Evolutionary conservation across 1,140 invertebrate genomes (phyloP).

Genomic region (Vollenhovia emeryi): DNA sequence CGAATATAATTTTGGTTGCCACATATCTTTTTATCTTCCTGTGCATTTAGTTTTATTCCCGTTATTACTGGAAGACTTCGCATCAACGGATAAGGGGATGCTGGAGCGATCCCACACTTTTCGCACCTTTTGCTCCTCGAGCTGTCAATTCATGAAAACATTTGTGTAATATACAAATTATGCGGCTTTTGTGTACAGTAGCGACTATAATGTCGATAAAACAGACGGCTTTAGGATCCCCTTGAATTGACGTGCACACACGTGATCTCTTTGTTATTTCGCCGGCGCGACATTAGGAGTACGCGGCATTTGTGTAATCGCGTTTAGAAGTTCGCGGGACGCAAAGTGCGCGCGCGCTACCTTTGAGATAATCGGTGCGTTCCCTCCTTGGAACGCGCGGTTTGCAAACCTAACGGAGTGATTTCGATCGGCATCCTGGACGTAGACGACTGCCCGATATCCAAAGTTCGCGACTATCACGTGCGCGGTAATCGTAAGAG

Average conservation of each 20-base stretch:
- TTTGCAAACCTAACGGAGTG: background rate
- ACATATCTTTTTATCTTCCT: too few relatives aligned
- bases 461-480: background rate
- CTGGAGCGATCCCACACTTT: too few relatives aligned
- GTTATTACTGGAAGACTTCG: too few relatives aligned
- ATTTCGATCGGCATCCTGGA: constrained; percentile 5
- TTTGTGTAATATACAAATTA: too few relatives aligned
- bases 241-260: background rate
- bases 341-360: background rate
- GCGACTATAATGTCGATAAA: too few relatives aligned
- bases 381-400: background rate
- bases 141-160: too few relatives aligned
- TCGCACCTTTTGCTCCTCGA: too few relatives aligned
- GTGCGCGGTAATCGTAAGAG: constrained; percentile 5
- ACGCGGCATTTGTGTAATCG: background rate
- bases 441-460: background rate
- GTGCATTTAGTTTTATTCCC: too few relatives aligned
- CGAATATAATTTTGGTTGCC: too few relatives aligned
- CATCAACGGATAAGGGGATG: too few relatives aligned
- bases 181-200: too few relatives aligned
- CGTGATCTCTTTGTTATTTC: background rate
- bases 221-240: too few relatives aligned
- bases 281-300: background rate
- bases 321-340: background rate
- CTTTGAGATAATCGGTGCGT: background rate